Evolutionary conservation across 2,888 invertebrate species (phyloP).

Genomic region (Biston stratarius): DNA sequence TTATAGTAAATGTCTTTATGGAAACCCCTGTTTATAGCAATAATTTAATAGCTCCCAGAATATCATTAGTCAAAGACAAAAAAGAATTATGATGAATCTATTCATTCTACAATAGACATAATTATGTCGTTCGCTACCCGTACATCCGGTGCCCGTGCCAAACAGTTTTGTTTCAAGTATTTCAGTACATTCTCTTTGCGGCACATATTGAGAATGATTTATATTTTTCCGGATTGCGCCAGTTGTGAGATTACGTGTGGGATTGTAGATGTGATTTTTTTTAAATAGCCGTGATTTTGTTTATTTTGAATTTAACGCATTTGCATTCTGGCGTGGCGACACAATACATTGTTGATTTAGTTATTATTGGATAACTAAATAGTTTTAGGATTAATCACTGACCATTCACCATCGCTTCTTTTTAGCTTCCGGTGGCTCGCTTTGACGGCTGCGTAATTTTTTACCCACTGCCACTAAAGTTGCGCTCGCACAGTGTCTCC

Average conservation of each 20-base stretch:
- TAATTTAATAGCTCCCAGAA: not conserved
- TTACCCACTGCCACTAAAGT: too few relatives aligned
- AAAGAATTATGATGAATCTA: constrained; percentile 2
- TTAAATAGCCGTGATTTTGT: constrained; percentile 11
- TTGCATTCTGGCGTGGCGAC: constrained; percentile 9
- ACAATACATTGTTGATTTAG: constrained; percentile 4
- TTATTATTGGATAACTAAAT: not conserved
- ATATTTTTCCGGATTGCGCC: constrained; percentile 25
- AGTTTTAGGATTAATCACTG: too few relatives aligned
- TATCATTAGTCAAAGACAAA: not conserved
- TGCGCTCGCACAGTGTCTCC: too few relatives aligned
- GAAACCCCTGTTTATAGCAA: not conserved
- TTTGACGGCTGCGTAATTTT: too few relatives aligned
- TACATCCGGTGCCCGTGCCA: constrained; percentile 26
- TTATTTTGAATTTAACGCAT: constrained; percentile 13
- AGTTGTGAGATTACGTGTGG: constrained; percentile 12
- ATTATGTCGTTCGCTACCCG: constrained; percentile 14
- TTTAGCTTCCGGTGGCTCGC: too few relatives aligned
- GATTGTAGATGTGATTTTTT: constrained; percentile 18
- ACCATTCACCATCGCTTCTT: too few relatives aligned
- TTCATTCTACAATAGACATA: constrained; percentile 11
- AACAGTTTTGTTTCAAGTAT: constrained; percentile 20
- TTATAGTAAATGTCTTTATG: too few relatives aligned
- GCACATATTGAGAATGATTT: constrained; percentile 24
- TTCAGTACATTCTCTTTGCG: constrained; percentile 12